These are phyloP conservation scores for Paramisgurnus dabryanus DNA, from an alignment of 2,113 vertebrate species.

Conservation along the genomic window DNA sequence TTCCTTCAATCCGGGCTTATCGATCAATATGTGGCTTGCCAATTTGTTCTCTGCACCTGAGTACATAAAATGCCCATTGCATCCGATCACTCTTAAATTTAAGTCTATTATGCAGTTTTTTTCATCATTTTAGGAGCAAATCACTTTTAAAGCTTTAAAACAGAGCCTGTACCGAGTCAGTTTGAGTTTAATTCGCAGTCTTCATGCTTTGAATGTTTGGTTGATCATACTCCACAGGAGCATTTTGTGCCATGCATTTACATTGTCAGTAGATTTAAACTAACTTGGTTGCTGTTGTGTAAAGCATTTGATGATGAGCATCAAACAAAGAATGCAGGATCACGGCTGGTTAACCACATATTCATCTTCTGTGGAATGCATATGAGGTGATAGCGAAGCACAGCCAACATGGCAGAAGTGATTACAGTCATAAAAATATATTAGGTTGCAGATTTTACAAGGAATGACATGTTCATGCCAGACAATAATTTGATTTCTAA, in stretches of 20 bases:
- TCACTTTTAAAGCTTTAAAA: not conserved
- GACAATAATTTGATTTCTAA: conserved; percentile 25
- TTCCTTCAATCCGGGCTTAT: conserved; percentile 34
- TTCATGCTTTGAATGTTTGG: not conserved
- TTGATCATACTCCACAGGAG: not conserved
- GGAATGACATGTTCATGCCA: not conserved
- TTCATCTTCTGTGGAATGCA: conserved; percentile 4
- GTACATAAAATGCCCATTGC: conserved; percentile 34
- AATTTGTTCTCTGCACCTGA: conserved; percentile 43
- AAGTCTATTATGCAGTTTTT: conserved; percentile 24
- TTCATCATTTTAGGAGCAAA: conserved; percentile 8
- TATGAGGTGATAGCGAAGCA: not conserved
- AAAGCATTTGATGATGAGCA: conserved; percentile 8
- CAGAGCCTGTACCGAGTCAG: not conserved
- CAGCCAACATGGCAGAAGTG: conserved; percentile 29
- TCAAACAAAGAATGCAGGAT: conserved; percentile 18
- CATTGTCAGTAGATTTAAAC: not conserved
- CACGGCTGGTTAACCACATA: not conserved
- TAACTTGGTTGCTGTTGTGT: not conserved
- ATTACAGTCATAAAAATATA: conserved; percentile 33
- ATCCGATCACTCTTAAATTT: conserved; percentile 17
- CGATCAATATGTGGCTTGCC: conserved; percentile 39
- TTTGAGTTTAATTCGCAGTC: not conserved
- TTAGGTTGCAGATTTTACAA: conserved; percentile 13
- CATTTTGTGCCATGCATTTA: conserved; percentile 4